A percentile compares a stretch with the other conserved stretches of the same genome.
Evolutionary conservation across 35 echinoderm and acorn worm species (phyloP).

Genomic region (Acanthaster planci): DNA sequence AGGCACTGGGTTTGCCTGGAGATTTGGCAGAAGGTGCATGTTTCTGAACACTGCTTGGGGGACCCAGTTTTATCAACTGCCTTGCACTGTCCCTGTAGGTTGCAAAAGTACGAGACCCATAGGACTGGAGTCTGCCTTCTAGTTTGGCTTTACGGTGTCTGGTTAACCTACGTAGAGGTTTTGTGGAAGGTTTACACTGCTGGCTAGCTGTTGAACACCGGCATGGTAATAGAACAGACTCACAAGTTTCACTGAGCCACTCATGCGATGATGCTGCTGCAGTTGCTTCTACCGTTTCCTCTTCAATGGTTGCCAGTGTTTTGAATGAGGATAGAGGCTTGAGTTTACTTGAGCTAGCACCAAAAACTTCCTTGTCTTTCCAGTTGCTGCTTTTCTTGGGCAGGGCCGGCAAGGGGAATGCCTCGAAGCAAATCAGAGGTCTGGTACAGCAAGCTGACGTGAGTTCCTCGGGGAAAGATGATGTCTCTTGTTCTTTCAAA

Average conservation of each 20-base stretch:
- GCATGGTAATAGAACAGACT: not conserved
- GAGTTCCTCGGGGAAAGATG: not conserved
- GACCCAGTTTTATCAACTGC: not conserved
- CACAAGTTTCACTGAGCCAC: not conserved
- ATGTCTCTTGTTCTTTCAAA: not conserved
- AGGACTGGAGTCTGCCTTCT: not conserved
- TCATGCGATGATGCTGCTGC: not conserved
- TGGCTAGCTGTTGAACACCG: not conserved
- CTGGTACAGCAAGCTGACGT: not conserved
- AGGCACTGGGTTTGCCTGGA: not conserved
- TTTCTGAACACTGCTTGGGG: not conserved
- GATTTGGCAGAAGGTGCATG: too few species aligned
- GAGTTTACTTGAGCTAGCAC: conserved; percentile 31
- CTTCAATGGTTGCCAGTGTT: conserved; percentile 65
- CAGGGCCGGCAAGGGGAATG: not conserved
- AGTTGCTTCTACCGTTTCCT: conserved; percentile 31
- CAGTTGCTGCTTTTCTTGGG: not conserved
- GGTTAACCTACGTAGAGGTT: not conserved
- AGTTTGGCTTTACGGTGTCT: conserved; percentile 38
- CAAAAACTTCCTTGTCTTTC: conserved; percentile 34
- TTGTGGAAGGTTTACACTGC: not conserved
- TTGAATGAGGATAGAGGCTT: conserved; percentile 39
- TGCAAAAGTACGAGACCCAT: not conserved
- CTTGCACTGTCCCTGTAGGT: conserved; percentile 23
- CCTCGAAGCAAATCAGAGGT: not conserved